Evolutionary conservation across 1,140 invertebrate genomes (phyloP).

Genomic region (Palaemon carinicauda): DNA sequence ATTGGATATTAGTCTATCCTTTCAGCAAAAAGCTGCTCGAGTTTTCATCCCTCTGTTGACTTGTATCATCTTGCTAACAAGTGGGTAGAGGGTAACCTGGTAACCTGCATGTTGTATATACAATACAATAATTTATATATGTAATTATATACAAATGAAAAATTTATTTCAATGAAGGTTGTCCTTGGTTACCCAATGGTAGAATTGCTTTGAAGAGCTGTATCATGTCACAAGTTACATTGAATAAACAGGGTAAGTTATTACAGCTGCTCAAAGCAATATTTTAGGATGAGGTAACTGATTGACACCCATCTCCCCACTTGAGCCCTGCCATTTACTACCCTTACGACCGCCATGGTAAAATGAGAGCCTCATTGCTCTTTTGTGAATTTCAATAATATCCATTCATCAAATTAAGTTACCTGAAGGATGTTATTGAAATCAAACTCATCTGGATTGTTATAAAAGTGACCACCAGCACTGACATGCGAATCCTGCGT

Average conservation of each 20-base stretch:
- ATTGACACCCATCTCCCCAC: conserved; percentile 14
- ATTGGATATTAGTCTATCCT: conserved; percentile 27
- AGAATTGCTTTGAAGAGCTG: too few species aligned
- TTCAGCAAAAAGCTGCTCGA: conserved; percentile 28
- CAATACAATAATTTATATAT: background rate
- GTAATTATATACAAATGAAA: background rate
- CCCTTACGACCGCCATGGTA: conserved; percentile 31
- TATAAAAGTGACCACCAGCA: too few species aligned
- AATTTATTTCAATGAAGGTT: background rate
- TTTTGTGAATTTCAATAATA: background rate
- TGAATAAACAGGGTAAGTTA: too few species aligned
- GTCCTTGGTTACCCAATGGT: background rate
- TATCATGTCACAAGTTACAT: too few species aligned
- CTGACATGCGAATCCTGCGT: too few species aligned
- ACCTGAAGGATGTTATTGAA: too few species aligned
- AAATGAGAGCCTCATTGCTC: background rate
- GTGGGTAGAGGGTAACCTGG: conserved; percentile 29
- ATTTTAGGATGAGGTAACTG: background rate
- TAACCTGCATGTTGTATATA: conserved; percentile 37
- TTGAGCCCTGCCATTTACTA: background rate
- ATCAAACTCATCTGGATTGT: too few species aligned
- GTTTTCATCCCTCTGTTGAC: conserved; percentile 36
- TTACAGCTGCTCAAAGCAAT: too few species aligned
- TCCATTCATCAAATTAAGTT: background rate
- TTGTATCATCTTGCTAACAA: conserved; percentile 33